Evolutionary conservation across 2,113 vertebrate genomes (phyloP), one percentile per base, ranked within the genome.

Genomic region (Mellivora capensis): DNA sequence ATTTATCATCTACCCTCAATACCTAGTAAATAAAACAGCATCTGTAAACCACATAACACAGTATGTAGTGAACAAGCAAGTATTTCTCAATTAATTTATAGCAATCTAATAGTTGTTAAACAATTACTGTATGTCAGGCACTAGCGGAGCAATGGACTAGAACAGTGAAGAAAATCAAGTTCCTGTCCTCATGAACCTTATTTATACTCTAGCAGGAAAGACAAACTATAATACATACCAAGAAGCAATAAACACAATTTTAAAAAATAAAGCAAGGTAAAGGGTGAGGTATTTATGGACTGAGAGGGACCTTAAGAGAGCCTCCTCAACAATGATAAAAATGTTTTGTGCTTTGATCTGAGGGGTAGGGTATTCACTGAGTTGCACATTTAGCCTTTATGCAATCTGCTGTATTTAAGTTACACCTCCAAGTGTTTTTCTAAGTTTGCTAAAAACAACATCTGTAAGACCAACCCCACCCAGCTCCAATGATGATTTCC

Each of bases 361-460:
- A 39, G 31, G 42, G 54, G 12, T 29, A 42, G 25, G 61, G 20
- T n/a, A 52, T n/a, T 83, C 62, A 93, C 1, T 67, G 47, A 72
- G 27, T 12, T 71, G n/a, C 74, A 79, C 2, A 42, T 34, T 93
- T 88, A 54, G 80, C 34, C 23, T 88, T 87, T 79, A 82, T 47
- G 77, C 42, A 74, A 87, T 15, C 34, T 84, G 31, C 47, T 83
- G 9, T 79, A 52, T 7, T 49, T 44, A 93, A 84, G 20, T 87
- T 94, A 27, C 34, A 95, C 2, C 11, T 92, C 34, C 39, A 90
- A 59, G 37, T 84, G 20, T 69, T 81, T 82, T 83, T 83, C 72
- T 76, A 87, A 95, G 29, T 13, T 80, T 91, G 62, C 82, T 90
- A 84, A 93, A 97, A 74, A 54, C n/a, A 83, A 89, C 7, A 91